Evolutionary conservation across 2,113 vertebrate species (phyloP).

Genomic region (Dryoscopus gambensis): DNA sequence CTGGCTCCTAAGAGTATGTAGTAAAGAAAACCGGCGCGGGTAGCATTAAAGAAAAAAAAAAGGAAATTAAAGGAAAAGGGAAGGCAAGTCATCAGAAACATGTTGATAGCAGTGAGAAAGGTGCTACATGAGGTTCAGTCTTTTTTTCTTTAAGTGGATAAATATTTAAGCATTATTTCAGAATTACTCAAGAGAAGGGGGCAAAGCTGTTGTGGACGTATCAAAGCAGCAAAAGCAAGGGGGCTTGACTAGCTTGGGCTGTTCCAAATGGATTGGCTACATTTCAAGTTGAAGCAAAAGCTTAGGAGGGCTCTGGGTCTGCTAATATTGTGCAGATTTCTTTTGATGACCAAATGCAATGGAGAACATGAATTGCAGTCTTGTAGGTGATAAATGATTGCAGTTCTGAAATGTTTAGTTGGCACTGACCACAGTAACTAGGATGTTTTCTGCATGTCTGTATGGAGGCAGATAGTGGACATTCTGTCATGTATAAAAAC

Average conservation of each 20-base stretch:
- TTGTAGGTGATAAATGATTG: neutral
- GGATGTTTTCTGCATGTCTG: neutral
- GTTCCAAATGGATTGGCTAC: neutral
- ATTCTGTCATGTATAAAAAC: neutral
- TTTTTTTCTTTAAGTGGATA: neutral
- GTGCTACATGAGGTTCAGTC: neutral
- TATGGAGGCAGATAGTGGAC: neutral
- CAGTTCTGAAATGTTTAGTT: neutral
- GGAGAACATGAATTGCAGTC: neutral
- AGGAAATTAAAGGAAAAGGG: neutral
- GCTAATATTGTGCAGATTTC: neutral
- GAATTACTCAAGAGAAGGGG: neutral
- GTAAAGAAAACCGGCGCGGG: neutral
- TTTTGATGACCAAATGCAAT: neutral
- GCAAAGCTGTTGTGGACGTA: neutral
- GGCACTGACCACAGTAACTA: rapidly evolving
- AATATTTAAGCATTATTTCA: neutral
- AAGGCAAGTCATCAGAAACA: neutral
- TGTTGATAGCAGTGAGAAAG: neutral
- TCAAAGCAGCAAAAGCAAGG: neutral
- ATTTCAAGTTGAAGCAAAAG: neutral
- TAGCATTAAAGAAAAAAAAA: neutral
- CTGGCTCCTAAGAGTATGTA: neutral
- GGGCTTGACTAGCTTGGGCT: neutral
- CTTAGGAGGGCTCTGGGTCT: neutral